Percentiles rank a stretch among this genome's conserved stretches.
Evolutionary conservation across 2,113 vertebrate genomes (phyloP).

Genomic region (Hippocampus barbouri): DNA sequence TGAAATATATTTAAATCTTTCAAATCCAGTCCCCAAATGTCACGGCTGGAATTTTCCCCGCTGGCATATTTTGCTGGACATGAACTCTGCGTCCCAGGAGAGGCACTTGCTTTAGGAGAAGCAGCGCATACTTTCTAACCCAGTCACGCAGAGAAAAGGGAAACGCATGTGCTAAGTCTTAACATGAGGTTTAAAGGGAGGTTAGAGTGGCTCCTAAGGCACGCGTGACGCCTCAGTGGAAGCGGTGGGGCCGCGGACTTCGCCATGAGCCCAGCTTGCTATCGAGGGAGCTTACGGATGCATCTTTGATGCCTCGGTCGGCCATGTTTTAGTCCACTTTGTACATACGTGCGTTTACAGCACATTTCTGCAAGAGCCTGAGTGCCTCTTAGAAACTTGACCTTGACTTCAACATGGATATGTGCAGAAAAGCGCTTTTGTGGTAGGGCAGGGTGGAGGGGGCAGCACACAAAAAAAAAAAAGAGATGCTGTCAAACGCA

Average conservation of each 20-base stretch:
- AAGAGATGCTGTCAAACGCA: background rate
- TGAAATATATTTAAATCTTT: background rate
- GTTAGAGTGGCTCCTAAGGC: slow-evolving; percentile 12
- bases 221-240: background rate
- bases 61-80: slow-evolving; percentile 30
- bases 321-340: slow-evolving; percentile 16
- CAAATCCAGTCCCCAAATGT: slow-evolving; percentile 28
- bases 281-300: background rate
- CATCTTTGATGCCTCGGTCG: slow-evolving; percentile 12
- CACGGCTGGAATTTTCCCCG: slow-evolving; percentile 21
- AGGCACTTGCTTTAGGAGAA: slow-evolving; percentile 23
- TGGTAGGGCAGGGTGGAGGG: background rate
- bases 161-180: slow-evolving; percentile 7
- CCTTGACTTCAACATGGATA: slow-evolving; percentile 24
- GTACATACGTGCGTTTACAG: slow-evolving; percentile 6
- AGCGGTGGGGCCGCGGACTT: background rate
- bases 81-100: slow-evolving; percentile 36
- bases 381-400: slow-evolving; percentile 22
- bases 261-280: background rate
- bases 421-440: slow-evolving; percentile 24
- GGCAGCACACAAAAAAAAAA: background rate
- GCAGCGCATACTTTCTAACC: slow-evolving; percentile 24
- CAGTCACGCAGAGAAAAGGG: slow-evolving; percentile 7
- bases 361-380: slow-evolving; percentile 9
- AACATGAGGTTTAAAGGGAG: slow-evolving; percentile 21